Base-by-base conservation (phyloP, 2,113 vertebrate genomes). In the Megalops atlanticus region DNA sequence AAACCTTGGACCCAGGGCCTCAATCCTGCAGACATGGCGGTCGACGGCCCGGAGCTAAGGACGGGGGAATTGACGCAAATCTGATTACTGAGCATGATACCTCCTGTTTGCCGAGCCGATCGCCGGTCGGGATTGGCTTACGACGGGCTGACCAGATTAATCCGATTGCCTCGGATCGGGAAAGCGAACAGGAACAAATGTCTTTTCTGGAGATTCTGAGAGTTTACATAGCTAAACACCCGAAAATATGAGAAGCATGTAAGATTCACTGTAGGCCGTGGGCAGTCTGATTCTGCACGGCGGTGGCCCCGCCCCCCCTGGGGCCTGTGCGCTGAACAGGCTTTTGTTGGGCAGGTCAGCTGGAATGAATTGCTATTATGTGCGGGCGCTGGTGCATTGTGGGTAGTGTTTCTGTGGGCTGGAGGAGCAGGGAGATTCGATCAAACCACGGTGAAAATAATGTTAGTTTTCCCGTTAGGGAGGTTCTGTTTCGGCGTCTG, bases 291-390 rank as follows among this genome's bases (percentile, higher is more conserved):
- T 16, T 18, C 2, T 64, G n/a, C 4, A 31, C n/a, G 24, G 58
- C 58, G n/a, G 24, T 31, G 58, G 52, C 8, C 58, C 58, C n/a
- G 24, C 11, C 58, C 58, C 12, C 58, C 58, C 58, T 10, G 8
- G 2, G 24, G 18, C 58, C 58, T 15, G 49, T 6, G 7, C 18
- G 49, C 58, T 31, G 24, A 64, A 31, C 58, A 10, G 58, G 24
- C n/a, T 24, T 27, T 64, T 64, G 58, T 64, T 64, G 27, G 24
- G 14, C 58, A 64, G 58, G 58, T 64, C 58, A 64, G 21, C 31
- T 31, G 58, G 58, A 64, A 64, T 64, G 58, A 64, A 64, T 64
- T 27, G 8, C 58, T n/a, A 64, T 64, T 64, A 64, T 64, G 58
- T 2, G 58, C 11, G 58, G 58, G 58, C 31, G 31, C 58, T 64